phyloP scores from a whole-genome alignment of 2,113 vertebrate species.

The Conger conger region DNA sequence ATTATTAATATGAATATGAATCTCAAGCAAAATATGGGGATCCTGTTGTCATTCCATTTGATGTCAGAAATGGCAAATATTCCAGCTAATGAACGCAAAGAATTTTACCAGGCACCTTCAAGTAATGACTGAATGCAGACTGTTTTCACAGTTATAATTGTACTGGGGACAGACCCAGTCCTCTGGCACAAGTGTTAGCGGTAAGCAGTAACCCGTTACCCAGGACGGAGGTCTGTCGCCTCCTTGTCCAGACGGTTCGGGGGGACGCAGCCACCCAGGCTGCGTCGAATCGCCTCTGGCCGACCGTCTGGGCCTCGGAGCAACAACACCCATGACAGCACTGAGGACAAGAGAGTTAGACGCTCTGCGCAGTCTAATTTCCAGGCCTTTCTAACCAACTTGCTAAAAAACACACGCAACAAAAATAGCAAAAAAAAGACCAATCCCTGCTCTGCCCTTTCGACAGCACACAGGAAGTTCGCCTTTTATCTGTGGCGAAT shows the following conservation, averaged over 20 bases:
- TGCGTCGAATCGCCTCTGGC: neutral
- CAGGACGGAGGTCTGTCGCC: neutral
- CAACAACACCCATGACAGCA: neutral
- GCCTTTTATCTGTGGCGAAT: conserved; percentile 76
- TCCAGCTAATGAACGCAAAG: neutral
- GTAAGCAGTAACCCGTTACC: neutral
- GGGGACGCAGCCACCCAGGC: neutral
- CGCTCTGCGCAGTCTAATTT: no score
- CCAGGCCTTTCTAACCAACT: conserved; percentile 62
- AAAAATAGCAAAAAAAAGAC: conserved; percentile 51
- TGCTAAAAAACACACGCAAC: conserved; percentile 32
- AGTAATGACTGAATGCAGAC: neutral
- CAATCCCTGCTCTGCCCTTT: conserved; percentile 72
- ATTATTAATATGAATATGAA: neutral
- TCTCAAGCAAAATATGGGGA: neutral
- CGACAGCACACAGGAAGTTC: conserved; percentile 81
- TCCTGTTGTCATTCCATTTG: neutral
- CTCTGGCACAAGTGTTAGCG: neutral
- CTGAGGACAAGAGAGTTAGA: neutral
- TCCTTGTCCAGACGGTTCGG: neutral
- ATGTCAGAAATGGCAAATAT: neutral
- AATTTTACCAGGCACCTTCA: neutral
- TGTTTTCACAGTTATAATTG: neutral
- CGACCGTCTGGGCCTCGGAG: neutral
- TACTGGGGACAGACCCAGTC: neutral